Conservation (phyloP, 2,888 invertebrate species). For the Diachrysia chrysitis region DNA sequence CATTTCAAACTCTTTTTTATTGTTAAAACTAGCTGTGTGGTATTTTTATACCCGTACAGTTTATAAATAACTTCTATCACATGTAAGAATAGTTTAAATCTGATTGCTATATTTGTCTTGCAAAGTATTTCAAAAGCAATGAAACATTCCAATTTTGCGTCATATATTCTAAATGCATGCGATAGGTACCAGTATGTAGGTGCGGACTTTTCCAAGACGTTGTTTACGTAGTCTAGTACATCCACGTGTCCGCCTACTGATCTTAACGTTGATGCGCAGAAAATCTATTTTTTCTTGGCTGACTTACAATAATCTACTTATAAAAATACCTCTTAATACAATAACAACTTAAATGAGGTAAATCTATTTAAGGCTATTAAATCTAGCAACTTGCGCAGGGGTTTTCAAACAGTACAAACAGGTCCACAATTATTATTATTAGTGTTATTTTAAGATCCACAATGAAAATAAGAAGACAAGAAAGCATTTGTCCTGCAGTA, state of each 20-base stretch:
- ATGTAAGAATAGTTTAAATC: background rate
- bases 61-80: background rate
- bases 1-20: no score
- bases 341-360: background rate
- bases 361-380: no score
- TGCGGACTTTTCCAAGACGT: constrained; percentile 10
- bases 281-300: background rate
- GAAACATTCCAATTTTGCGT: background rate
- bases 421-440: no score
- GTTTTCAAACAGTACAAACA: no score
- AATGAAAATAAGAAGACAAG: no score
- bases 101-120: background rate
- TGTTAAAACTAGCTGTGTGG: no score
- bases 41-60: no score
- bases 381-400: no score
- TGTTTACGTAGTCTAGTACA: constrained; percentile 15
- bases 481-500: no score
- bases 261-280: constrained; percentile 30
- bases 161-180: background rate
- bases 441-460: no score
- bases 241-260: constrained; percentile 45
- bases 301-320: background rate
- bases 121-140: no score
- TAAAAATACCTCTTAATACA: background rate
- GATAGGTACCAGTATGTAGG: background rate